Conservation (phyloP, 2,113 vertebrate species). For the Struthidea cinerea region DNA sequence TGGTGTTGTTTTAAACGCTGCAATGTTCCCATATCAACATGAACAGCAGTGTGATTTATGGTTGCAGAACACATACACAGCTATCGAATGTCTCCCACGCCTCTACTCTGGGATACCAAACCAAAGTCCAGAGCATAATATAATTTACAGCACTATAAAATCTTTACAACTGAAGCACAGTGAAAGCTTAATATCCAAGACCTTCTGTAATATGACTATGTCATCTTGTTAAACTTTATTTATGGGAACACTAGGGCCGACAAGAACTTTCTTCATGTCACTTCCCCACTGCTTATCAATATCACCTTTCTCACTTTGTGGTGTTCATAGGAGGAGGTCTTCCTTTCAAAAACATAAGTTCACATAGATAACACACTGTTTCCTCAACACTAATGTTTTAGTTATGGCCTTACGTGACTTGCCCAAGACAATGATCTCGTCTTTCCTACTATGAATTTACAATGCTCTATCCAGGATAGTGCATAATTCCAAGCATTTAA, state of each 20-base stretch:
- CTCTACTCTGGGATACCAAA: slow-evolving; percentile 65
- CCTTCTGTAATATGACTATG: slow-evolving; percentile 72
- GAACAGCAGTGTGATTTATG: slow-evolving; percentile 53
- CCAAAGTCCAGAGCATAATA: slow-evolving; percentile 76
- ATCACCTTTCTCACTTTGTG: slow-evolving; percentile 49
- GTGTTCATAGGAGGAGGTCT: slow-evolving; percentile 14
- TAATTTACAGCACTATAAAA: slow-evolving; percentile 82
- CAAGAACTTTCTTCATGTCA: slow-evolving; percentile 13
- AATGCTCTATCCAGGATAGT: neutral
- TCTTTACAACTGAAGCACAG: slow-evolving; percentile 73
- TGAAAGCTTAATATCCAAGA: slow-evolving; percentile 72
- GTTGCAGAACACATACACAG: slow-evolving; percentile 35
- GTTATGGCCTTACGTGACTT: neutral
- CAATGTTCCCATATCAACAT: slow-evolving; percentile 30
- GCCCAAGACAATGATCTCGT: neutral
- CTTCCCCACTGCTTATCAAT: slow-evolving; percentile 51
- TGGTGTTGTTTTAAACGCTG: slow-evolving; percentile 33
- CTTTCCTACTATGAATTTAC: neutral
- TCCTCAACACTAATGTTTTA: neutral
- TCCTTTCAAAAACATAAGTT: slow-evolving; percentile 20
- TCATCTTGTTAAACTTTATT: slow-evolving; percentile 82
- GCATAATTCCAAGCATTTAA: neutral
- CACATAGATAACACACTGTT: neutral
- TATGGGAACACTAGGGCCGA: slow-evolving; percentile 62
- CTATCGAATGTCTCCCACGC: slow-evolving; percentile 51